These are phyloP conservation scores for Thalassoma bifasciatum DNA, from an alignment of 2,113 vertebrate species.

Conservation along the genomic window DNA sequence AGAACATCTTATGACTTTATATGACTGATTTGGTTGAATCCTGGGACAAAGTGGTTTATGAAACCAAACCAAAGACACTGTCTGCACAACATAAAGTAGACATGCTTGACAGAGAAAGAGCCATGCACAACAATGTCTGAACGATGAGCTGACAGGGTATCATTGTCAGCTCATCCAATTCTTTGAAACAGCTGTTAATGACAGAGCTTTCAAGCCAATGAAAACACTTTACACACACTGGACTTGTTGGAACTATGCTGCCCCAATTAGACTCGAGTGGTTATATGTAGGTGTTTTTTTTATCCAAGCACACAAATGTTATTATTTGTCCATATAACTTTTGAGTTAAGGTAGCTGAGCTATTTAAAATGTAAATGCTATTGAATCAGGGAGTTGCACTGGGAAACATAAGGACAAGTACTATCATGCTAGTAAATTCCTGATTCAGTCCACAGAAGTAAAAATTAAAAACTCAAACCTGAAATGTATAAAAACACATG, in stretches of 20 bases:
- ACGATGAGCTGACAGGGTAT: not conserved
- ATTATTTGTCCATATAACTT: too few species aligned
- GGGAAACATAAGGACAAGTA: too few species aligned
- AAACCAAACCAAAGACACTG: not conserved
- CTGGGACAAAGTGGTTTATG: not conserved
- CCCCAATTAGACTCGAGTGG: too few species aligned
- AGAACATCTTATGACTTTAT: too few species aligned
- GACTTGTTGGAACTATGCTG: too few species aligned
- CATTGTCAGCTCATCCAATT: not conserved
- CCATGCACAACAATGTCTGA: not conserved
- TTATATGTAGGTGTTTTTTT: not conserved
- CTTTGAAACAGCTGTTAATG: slow-evolving; percentile 9
- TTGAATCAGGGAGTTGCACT: too few species aligned
- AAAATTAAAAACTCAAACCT: too few species aligned
- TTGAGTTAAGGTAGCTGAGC: too few species aligned
- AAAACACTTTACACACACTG: not conserved
- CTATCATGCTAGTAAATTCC: too few species aligned
- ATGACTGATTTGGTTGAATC: not conserved
- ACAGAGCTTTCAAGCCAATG: not conserved
- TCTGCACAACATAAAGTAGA: not conserved
- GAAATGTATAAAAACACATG: too few species aligned
- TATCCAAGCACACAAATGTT: not conserved
- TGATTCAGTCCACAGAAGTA: too few species aligned
- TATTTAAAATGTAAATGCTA: too few species aligned
- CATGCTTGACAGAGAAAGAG: not conserved